Evolutionary conservation across 2,888 invertebrate species (phyloP), one percentile per base, ranked within the genome.

Genomic region (Pantelozetes paolii): DNA sequence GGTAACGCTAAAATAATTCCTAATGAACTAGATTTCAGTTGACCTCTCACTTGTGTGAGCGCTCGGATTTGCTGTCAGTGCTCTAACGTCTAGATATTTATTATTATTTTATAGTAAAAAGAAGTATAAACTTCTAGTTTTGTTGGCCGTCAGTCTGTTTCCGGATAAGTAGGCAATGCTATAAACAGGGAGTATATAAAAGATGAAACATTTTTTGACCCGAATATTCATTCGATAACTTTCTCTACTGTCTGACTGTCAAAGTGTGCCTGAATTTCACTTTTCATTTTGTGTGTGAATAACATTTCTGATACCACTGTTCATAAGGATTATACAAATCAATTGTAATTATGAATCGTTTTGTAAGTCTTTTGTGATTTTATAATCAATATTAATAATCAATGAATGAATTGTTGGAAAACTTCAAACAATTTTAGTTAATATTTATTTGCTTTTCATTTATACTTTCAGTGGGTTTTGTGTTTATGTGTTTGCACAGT

Each of bases 141-240:
- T 28, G 57, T 23, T 28, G 45, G 45, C 45, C 45, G 45, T 45
- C 45, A 45, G 57, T 57, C 57, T 57, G 57, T 57, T 57, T 57
- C 57, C 57, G 57, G 57, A 57, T 23, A 9, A 57, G 57, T 15
- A 57, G 23, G 23, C n/a, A 9, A 5, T 57, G 23, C 57, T 57
- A 57, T 23, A 57, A 57, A 57, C 57, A 57, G 57, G 57, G n/a
- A n/a, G 57, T 57, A 57, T 57, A 57, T 57, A 57, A 57, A 57
- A 57, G 57, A 57, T 57, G 57, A 57, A 57, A 57, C 57, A 57
- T 23, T 26, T 57, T 57, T 57, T 57, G 57, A 57, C 57, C 57
- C 57, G 23, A 20, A 26, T 57, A 57, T 9, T 57, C 57, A 57
- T 20, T 57, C 57, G 45, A 26, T 15, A 23, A 57, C 57, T 57